Evolutionary conservation across 2,113 vertebrate species (phyloP), one percentile per base, ranked within the genome.

Genomic region (Gobius niger): DNA sequence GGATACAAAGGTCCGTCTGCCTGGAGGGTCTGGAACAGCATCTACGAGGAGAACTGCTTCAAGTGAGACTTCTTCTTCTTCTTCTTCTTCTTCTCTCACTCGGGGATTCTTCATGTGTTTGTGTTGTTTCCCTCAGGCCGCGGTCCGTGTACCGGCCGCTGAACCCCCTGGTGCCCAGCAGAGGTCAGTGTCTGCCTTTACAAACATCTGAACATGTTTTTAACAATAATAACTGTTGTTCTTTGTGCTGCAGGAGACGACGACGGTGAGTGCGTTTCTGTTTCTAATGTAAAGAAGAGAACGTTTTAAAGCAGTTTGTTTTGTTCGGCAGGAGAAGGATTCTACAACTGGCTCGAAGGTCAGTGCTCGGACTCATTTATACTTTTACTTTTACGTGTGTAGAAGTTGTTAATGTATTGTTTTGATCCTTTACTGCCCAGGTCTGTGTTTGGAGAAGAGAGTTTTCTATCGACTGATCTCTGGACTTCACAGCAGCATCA

Each of bases 11-110:
- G 97, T 6, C 83, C 95, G 15, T 96, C 96, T 13, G 96, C 97
- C 0, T 98, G 96, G 96, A 94, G 97, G 79, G 95, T 99, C 46
- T 99, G 97, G 97, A 99, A 99, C 90, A 98, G 95, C 93, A 99
- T 99, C 90, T 99, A 99, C 0, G 97, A 98, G 87, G 97, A 99
- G 82, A 99, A 99, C 93, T 99, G 97, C 88, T 99, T 99, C 93
- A 99, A 99, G 97, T 99, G 91, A 95, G 84, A 51, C 16, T n/a
- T n/a, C n/a, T n/a, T n/a, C n/a, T n/a, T n/a, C n/a, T n/a, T n/a
- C n/a, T n/a, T n/a, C n/a, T n/a, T n/a, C n/a, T n/a, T n/a, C n/a
- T n/a, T n/a, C n/a, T n/a, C n/a, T n/a, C n/a, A n/a, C n/a, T n/a
- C n/a, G 12, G 13, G 9, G 47, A 10, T 5, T 12, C 0, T 1